Percentiles rank a stretch among this genome's conserved stretches.
phyloP scores from a whole-genome alignment of 2,113 vertebrate genomes.

The Ondatra zibethicus region DNA sequence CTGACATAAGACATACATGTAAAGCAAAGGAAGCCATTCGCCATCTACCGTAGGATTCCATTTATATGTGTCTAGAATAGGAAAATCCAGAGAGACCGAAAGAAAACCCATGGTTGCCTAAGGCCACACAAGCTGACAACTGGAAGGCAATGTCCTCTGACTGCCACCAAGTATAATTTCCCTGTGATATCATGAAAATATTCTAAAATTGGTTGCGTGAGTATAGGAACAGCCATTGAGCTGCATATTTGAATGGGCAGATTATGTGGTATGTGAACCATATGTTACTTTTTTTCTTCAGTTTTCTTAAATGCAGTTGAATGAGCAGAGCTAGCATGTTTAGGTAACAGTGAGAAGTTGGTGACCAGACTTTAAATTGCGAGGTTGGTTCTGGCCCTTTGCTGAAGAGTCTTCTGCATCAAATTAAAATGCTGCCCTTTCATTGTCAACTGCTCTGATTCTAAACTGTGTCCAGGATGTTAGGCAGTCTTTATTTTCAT shows the following conservation, averaged over 20 bases:
- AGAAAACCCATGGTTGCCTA: neutral
- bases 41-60: neutral
- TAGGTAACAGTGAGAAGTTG: neutral
- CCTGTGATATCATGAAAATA: neutral
- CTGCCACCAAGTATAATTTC: neutral
- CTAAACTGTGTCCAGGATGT: neutral
- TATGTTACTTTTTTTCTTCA: neutral
- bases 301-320: neutral
- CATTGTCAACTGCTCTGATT: neutral
- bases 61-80: neutral
- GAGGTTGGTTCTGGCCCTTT: neutral
- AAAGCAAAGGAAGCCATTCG: neutral
- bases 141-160: neutral
- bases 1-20: neutral
- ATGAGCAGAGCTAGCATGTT: neutral
- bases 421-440: neutral
- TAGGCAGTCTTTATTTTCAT: neutral
- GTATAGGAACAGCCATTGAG: neutral
- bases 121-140: too few relatives aligned
- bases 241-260: neutral
- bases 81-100: neutral
- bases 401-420: neutral
- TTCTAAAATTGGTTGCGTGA: neutral
- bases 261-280: neutral
- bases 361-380: neutral